Conservation (phyloP, 2,113 vertebrate species). For the Sclerurus mexicanus region DNA sequence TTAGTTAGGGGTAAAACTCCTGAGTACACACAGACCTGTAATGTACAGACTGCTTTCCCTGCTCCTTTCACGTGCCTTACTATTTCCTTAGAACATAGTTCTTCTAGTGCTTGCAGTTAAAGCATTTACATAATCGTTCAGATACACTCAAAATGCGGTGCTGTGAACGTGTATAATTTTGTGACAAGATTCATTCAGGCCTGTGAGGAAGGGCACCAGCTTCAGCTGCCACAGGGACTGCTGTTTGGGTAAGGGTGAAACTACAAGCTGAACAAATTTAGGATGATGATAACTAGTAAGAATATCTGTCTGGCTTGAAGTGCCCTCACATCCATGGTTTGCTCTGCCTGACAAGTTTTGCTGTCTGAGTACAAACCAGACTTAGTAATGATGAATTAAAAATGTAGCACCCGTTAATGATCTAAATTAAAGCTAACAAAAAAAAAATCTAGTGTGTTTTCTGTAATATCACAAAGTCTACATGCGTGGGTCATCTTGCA, state of each 20-base stretch:
- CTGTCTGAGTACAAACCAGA: neutral
- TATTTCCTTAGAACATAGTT: neutral
- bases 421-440: neutral
- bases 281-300: neutral
- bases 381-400: neutral
- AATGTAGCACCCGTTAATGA: neutral
- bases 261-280: neutral
- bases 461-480: neutral
- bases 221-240: neutral
- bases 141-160: neutral
- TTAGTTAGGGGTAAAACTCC: neutral
- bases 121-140: neutral
- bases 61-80: neutral
- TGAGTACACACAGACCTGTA: rapidly evolving
- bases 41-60: neutral
- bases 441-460: neutral
- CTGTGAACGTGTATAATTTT: rapidly evolving
- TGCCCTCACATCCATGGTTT: neutral
- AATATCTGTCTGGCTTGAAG: neutral
- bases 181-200: neutral
- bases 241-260: neutral
- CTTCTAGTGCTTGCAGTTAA: neutral
- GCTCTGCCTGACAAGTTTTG: neutral
- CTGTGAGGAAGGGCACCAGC: neutral
- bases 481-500: neutral